Conservation (phyloP, 2,888 invertebrate species). For the Omphaloscelis lunosa region DNA sequence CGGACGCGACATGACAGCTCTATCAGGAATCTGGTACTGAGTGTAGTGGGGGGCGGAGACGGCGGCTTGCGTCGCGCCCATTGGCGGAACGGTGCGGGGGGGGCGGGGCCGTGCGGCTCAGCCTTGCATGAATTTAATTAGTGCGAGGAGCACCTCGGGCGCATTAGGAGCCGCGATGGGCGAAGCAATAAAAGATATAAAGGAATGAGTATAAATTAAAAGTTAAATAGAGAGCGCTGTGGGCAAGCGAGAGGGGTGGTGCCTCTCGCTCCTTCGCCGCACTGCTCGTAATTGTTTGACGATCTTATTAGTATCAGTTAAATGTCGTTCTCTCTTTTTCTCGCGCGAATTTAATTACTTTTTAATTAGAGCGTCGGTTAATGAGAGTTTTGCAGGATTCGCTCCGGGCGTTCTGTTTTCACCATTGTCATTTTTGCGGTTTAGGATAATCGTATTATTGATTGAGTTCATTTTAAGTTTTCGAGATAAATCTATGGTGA, state of each 20-base stretch:
- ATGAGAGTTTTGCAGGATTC: slow-evolving; percentile 85
- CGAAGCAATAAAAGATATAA: slow-evolving; percentile 91
- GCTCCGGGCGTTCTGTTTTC: slow-evolving; percentile 76
- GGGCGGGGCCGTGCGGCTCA: slow-evolving; percentile 79
- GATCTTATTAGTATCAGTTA: slow-evolving; percentile 91
- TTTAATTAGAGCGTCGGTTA: slow-evolving; percentile 88
- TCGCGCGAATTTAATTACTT: slow-evolving; percentile 89
- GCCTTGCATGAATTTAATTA: slow-evolving; percentile 91
- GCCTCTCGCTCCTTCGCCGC: slow-evolving; percentile 77
- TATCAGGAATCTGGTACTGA: slow-evolving; percentile 88
- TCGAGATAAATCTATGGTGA: slow-evolving; percentile 12
- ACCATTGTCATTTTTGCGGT: slow-evolving; percentile 71
- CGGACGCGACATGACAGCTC: slow-evolving; percentile 90
- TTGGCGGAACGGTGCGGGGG: slow-evolving; percentile 75
- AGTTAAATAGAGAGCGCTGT: slow-evolving; percentile 89
- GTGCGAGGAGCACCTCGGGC: slow-evolving; percentile 90
- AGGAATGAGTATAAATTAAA: slow-evolving; percentile 91
- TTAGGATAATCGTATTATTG: slow-evolving; percentile 66
- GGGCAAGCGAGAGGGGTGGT: slow-evolving; percentile 77
- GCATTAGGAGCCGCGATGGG: slow-evolving; percentile 91
- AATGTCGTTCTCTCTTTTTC: slow-evolving; percentile 90
- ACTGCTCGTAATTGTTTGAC: slow-evolving; percentile 90
- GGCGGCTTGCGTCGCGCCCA: slow-evolving; percentile 69
- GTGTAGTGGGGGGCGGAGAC: slow-evolving; percentile 72
- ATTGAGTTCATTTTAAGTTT: slow-evolving; percentile 43